These are phyloP conservation scores for Thunnus albacares DNA, from an alignment of 2,797 vertebrate genomes.

Conservation along the genomic window DNA sequence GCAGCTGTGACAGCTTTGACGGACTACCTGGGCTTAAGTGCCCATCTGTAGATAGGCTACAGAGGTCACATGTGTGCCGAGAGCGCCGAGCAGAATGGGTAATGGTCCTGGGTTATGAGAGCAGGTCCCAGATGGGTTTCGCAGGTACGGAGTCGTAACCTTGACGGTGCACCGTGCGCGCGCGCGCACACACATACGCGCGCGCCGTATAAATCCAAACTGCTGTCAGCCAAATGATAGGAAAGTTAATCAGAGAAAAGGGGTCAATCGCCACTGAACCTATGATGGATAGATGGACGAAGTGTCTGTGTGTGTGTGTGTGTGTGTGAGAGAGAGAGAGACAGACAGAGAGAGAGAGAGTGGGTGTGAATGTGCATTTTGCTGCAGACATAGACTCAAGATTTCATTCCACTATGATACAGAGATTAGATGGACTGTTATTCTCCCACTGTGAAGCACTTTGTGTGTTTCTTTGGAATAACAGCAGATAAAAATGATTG, in stretches of 20 bases:
- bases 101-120: constrained; percentile 70
- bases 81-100: constrained; percentile 60
- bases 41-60: constrained; percentile 64
- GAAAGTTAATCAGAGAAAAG: constrained; percentile 79
- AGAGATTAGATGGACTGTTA: constrained; percentile 27
- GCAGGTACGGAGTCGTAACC: constrained; percentile 64
- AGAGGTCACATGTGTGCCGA: constrained; percentile 69
- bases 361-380: constrained; percentile 36
- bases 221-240: constrained; percentile 69
- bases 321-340: neutral
- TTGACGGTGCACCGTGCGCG: constrained; percentile 33
- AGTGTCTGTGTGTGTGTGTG: constrained; percentile 23
- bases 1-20: constrained; percentile 72
- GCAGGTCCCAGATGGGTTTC: constrained; percentile 70
- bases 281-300: constrained; percentile 64
- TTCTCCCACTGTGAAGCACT: constrained; percentile 7
- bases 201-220: constrained; percentile 52
- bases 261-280: constrained; percentile 65
- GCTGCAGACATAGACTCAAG: constrained; percentile 41
- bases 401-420: constrained; percentile 24
- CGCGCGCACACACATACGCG: constrained; percentile 21
- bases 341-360: constrained; percentile 2
- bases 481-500: constrained; percentile 65
- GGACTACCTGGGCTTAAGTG: constrained; percentile 68
- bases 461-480: constrained; percentile 51